Evolutionary conservation across 1,140 invertebrate genomes (phyloP).

Genomic region (Scaptodrosophila lebanonensis): DNA sequence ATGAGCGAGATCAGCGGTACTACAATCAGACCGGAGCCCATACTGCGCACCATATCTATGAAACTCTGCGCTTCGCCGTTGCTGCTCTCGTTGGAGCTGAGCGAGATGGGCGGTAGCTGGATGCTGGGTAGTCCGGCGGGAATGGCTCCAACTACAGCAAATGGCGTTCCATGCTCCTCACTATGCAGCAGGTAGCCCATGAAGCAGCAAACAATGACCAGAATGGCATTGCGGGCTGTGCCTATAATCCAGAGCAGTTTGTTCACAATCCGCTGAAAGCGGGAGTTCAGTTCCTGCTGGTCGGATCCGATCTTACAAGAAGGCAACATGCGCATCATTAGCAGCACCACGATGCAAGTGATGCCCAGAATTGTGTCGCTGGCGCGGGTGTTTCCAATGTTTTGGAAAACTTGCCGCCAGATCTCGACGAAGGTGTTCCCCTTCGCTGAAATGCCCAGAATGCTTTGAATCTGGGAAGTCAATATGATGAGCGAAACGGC

Average conservation of each 20-base stretch:
- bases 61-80: conserved; percentile 76
- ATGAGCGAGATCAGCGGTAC: conserved; percentile 88
- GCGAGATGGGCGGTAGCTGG: conserved; percentile 82
- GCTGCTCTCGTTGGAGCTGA: conserved; percentile 77
- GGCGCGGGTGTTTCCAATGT: conserved; percentile 80
- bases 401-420: conserved; percentile 82
- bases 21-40: conserved; percentile 87
- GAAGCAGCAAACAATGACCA: conserved; percentile 83
- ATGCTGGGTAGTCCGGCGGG: conserved; percentile 84
- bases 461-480: conserved; percentile 90
- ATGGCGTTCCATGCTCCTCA: conserved; percentile 68
- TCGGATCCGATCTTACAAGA: conserved; percentile 80
- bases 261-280: conserved; percentile 78
- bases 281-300: conserved; percentile 77
- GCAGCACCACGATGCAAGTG: conserved; percentile 84
- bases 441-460: conserved; percentile 87
- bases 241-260: conserved; percentile 82
- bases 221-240: conserved; percentile 86
- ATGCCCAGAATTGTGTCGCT: conserved; percentile 85
- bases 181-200: conserved; percentile 80
- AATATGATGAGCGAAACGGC: conserved; percentile 94
- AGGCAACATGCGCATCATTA: conserved; percentile 59
- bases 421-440: conserved; percentile 86
- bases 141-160: conserved; percentile 79
- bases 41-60: conserved; percentile 83